Percentiles rank a stretch among this genome's conserved stretches.
phyloP scores from a whole-genome alignment of 2,888 invertebrate genomes.

The Tribolium freemani region DNA sequence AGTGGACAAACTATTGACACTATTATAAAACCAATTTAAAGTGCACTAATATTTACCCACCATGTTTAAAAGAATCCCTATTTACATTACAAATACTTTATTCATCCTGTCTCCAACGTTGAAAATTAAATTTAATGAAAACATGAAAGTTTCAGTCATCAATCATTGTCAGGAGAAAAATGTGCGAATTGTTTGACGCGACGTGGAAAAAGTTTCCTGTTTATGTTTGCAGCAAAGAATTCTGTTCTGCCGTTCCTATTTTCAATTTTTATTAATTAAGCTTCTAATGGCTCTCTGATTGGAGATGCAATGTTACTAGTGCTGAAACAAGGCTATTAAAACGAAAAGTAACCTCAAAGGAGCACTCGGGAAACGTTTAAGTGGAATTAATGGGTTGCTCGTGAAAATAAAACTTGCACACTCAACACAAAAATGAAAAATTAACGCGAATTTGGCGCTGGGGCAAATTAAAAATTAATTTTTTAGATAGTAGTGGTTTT shows the following conservation, averaged over 20 bases:
- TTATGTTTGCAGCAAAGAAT: background rate
- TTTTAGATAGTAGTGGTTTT: too few species aligned
- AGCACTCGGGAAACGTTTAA: background rate
- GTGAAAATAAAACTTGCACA: background rate
- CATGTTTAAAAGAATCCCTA: background rate
- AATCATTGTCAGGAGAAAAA: background rate
- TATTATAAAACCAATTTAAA: background rate
- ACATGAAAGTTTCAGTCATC: background rate
- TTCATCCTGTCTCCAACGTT: background rate
- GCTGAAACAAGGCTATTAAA: background rate
- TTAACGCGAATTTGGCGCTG: too few species aligned
- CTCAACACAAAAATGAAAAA: too few species aligned
- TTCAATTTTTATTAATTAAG: background rate
- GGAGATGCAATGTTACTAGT: background rate
- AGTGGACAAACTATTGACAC: background rate
- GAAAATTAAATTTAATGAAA: background rate
- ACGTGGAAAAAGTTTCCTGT: background rate
- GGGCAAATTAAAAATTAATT: too few species aligned
- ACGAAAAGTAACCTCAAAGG: background rate
- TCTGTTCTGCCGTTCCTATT: background rate
- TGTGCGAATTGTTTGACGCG: background rate
- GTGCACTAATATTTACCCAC: background rate
- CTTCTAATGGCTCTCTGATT: background rate
- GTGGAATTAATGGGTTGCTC: too few species aligned
- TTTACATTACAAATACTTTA: background rate